Percentiles rank a stretch among this genome's conserved stretches.
phyloP scores from a whole-genome alignment of 2,888 invertebrate species.

The Drepanosiphum platanoidis region DNA sequence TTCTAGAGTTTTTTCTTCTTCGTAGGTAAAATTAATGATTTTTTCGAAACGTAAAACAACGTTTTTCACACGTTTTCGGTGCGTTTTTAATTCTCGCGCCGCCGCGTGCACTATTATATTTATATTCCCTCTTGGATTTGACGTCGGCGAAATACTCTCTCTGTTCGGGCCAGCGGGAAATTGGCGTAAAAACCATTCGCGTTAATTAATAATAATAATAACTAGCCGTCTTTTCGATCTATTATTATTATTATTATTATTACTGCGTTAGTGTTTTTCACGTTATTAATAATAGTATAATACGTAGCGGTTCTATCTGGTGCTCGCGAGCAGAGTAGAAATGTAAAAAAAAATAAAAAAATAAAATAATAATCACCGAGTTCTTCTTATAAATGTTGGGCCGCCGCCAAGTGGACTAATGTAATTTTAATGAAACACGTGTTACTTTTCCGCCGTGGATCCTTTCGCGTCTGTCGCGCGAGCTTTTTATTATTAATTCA shows the following conservation, averaged over 20 bases:
- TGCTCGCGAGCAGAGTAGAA: background rate
- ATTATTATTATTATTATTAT: slow-evolving; percentile 1
- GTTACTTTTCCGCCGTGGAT: slow-evolving; percentile 39
- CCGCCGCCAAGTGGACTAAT: slow-evolving; percentile 54
- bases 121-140: too few species aligned
- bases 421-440: slow-evolving; percentile 61
- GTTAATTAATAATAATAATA: slow-evolving; percentile 40
- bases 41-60: too few species aligned
- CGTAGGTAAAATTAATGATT: too few species aligned
- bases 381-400: slow-evolving; percentile 48
- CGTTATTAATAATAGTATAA: too few species aligned
- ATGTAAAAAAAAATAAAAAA: background rate
- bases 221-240: slow-evolving; percentile 20
- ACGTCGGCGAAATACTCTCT: too few species aligned
- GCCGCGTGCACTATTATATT: too few species aligned
- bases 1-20: too few species aligned
- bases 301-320: too few species aligned
- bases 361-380: too few species aligned
- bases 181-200: background rate
- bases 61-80: too few species aligned
- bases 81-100: too few species aligned
- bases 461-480: slow-evolving; percentile 43
- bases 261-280: background rate
- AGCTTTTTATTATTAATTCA: slow-evolving; percentile 60
- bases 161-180: too few species aligned